phyloP scores from a whole-genome alignment of 1,140 invertebrate genomes.

The Rhizoglyphus robini region DNA sequence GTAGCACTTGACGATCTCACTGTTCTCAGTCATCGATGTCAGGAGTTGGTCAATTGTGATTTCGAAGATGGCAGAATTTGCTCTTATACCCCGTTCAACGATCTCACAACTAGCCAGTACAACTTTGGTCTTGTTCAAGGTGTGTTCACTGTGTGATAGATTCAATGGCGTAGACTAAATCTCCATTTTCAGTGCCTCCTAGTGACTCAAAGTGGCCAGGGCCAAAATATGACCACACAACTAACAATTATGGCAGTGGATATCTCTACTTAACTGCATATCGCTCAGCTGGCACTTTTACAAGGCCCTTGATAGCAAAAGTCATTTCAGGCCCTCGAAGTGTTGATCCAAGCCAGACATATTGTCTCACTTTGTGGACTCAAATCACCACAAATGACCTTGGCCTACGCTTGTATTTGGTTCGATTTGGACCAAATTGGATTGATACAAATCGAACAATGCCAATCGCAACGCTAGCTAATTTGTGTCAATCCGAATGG shows the following conservation, averaged over 20 bases:
- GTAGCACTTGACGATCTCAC: constrained; percentile 26
- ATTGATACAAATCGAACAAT: not conserved
- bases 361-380: not conserved
- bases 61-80: constrained; percentile 21
- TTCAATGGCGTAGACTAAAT: too few species aligned
- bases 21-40: constrained; percentile 13
- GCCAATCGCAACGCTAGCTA: not conserved
- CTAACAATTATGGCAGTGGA: not conserved
- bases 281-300: not conserved
- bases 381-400: not conserved
- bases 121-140: not conserved
- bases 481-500: not conserved
- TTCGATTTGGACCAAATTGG: not conserved
- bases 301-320: not conserved
- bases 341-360: not conserved
- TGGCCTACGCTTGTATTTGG: not conserved
- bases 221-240: constrained; percentile 2
- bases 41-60: constrained; percentile 17
- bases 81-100: not conserved
- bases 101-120: not conserved
- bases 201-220: constrained; percentile 4
- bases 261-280: constrained; percentile 2
- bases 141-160: too few species aligned
- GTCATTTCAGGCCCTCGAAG: not conserved
- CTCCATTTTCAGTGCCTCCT: too few species aligned